A percentile compares a stretch with the other conserved stretches of the same genome.
Evolutionary conservation across 2,113 vertebrate genomes (phyloP).

Genomic region (Phoenicopterus ruber): DNA sequence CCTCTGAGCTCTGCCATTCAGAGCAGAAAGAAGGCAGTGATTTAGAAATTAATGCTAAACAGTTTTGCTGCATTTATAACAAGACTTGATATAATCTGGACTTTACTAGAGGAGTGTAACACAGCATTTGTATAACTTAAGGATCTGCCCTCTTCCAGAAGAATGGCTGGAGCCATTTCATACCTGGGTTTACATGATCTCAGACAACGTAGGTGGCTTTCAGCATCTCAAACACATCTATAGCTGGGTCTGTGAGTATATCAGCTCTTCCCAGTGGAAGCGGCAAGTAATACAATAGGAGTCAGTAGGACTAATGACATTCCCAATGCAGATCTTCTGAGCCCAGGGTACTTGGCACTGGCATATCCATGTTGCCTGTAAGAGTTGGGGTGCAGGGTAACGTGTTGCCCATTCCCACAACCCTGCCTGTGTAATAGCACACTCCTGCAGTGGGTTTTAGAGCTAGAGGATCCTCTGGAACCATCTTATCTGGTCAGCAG

Average conservation of each 20-base stretch:
- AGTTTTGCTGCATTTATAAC: not conserved
- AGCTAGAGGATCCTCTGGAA: not conserved
- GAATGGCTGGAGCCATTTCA: not conserved
- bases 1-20: too few species aligned
- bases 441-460: not conserved
- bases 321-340: not conserved
- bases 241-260: not conserved
- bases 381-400: not conserved
- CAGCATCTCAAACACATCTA: not conserved
- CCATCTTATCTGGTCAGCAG: not conserved
- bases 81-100: not conserved
- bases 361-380: accelerated
- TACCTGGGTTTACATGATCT: not conserved
- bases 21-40: not conserved
- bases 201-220: not conserved
- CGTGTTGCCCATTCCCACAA: accelerated
- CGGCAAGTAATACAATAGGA: not conserved
- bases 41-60: not conserved
- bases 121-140: not conserved
- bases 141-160: not conserved
- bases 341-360: not conserved
- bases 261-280: not conserved
- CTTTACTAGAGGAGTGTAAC: not conserved
- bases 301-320: not conserved
- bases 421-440: not conserved